Conservation (phyloP, 2,797 vertebrate species). For the Vespertilio murinus region DNA sequence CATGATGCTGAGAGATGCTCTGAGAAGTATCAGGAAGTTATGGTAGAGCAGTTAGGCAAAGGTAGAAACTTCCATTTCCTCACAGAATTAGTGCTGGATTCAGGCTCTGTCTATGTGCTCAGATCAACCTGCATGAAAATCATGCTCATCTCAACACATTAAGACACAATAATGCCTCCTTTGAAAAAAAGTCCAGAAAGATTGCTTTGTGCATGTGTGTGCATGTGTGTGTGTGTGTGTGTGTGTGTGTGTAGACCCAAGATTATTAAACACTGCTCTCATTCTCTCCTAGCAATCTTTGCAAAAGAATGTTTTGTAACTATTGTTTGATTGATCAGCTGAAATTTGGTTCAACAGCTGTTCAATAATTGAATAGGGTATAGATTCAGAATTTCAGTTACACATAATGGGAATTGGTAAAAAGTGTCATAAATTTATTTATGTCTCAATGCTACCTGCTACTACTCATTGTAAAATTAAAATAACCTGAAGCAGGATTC, state of each 20-base stretch:
- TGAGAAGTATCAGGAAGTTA: background rate
- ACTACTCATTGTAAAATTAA: conserved; percentile 15
- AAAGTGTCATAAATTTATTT: conserved; percentile 3
- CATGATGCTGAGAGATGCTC: background rate
- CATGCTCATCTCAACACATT: background rate
- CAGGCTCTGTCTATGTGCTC: background rate
- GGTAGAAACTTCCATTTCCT: background rate
- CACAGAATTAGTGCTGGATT: background rate
- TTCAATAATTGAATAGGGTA: conserved; percentile 20
- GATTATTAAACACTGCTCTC: background rate
- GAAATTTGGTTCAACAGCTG: background rate
- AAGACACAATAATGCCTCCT: background rate
- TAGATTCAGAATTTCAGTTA: conserved; percentile 39
- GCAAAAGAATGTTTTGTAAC: background rate
- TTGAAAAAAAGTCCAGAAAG: background rate
- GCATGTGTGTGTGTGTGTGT: background rate
- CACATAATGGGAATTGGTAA: background rate
- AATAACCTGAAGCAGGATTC: background rate
- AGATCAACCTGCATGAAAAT: background rate
- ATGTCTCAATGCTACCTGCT: background rate
- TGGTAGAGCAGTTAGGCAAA: conserved; percentile 5
- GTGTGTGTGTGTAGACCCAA: background rate
- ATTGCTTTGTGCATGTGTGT: background rate
- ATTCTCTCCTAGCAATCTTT: background rate
- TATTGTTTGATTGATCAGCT: background rate